These are phyloP conservation scores for Uria lomvia DNA, from an alignment of 2,113 vertebrate species.

Conservation along the genomic window DNA sequence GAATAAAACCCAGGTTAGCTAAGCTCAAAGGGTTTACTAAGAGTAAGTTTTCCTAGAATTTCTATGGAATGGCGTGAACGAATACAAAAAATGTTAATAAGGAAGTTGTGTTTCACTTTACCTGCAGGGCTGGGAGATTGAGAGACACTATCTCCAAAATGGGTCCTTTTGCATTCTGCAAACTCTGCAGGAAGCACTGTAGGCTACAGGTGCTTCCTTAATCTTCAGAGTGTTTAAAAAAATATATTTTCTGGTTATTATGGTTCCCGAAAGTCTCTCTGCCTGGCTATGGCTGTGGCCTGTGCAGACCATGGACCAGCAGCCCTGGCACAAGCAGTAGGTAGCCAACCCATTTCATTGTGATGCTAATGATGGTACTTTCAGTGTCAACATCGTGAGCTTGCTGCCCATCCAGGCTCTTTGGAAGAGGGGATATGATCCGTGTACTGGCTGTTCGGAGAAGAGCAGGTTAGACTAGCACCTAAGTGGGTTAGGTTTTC, in stretches of 20 bases:
- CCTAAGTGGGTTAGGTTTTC: background rate
- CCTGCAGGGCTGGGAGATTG: background rate
- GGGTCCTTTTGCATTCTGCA: background rate
- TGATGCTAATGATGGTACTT: background rate
- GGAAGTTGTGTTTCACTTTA: background rate
- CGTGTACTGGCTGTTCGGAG: background rate
- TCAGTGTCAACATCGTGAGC: background rate
- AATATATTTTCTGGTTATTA: background rate
- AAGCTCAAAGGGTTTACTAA: background rate
- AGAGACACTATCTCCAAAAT: background rate
- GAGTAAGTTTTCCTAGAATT: background rate
- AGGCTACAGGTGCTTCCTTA: background rate
- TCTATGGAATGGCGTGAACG: background rate
- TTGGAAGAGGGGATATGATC: background rate
- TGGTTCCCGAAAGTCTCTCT: background rate
- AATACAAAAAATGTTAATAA: background rate
- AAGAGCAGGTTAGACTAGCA: fast-evolving
- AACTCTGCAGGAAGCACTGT: background rate
- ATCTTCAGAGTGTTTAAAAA: background rate
- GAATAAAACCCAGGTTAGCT: background rate
- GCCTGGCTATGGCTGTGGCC: background rate
- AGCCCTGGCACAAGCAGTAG: background rate
- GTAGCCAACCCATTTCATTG: fast-evolving
- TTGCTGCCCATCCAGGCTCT: background rate
- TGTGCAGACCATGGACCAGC: background rate